Base-by-base conservation (phyloP, 1,140 invertebrate species). In the Halictus rubicundus region DNA sequence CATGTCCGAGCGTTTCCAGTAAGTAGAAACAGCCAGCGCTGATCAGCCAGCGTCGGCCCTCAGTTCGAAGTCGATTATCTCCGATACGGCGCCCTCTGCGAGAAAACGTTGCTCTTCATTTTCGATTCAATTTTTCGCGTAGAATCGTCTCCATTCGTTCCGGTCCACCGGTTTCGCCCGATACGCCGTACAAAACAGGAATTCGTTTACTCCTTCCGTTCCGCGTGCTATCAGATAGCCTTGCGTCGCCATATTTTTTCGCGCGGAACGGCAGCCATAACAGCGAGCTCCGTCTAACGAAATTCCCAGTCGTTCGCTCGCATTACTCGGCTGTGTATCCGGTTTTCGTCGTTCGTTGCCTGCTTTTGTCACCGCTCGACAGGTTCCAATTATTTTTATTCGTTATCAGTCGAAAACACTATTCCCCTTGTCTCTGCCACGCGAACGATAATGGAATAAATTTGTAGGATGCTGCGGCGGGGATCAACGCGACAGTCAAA, bases 361-460 rank as follows among this genome's bases (percentile, higher is more conserved):
- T 32, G 32, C 32, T 32, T 32, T 32, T 32, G 32, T 32, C 32
- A 19, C 46, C 59, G 74, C 72, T 81, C 80, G 75, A 80, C 74
- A 72, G 66, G 65, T 82, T 70, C 60, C 61, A 68, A 74, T 78
- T 72, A 81, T 59, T 57, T 81, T 70, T 70, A 80, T 60, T 72
- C 60, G 52, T 64, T 39, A 64, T 64, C 61, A n/a, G 19, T 63
- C 59, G 59, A 27, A 61, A 61, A 27, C 3, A 57, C 21, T 7
- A n/a, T 8, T 8, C 27, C 49, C 14, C 49, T 21, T 16, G 46
- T 5, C 16, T 0, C 57, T 9, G 4, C 23, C 59, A 12, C 12
- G 25, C 9, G 54, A 21, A 61, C 59, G 59, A 61, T 61, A 61
- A 61, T 61, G 59, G 59, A 61, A 61, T 61, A 61, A 61, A 61